Evolutionary conservation across 2,113 vertebrate species (phyloP), one percentile per base, ranked within the genome.

Genomic region (Elephas maximus): DNA sequence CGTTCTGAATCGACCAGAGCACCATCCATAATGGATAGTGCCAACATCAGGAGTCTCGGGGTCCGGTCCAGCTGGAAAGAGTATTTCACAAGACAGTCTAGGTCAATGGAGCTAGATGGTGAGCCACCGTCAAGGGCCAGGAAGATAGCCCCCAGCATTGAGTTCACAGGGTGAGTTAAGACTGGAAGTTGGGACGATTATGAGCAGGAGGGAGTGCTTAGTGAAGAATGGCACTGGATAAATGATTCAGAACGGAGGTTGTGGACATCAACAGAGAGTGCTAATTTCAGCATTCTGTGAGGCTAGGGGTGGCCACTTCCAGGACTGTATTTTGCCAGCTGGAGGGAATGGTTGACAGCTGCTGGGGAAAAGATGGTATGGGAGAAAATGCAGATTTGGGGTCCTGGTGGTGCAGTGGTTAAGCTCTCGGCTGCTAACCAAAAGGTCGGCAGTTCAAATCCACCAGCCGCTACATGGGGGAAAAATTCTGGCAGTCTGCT

Each of bases 341-440:
- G 7, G 14, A 65, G 51, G 67, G 41, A 48, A n/a, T 14, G 14
- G 17, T 45, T 11, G 20, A 7, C n/a, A 17, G 57, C 26, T 28
- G 6, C 74, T 18, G 8, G 45, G 65, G 8, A 79, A 44, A 81
- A 26, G 14, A 0, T n/a, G 2, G 0, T 53, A 2, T 9, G 20
- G n/a, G 26, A 41, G 33, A 62, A 83, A 69, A 21, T 67, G 30
- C 62, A 62, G 37, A 20, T 6, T 41, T 74, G 28, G 26, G 11
- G 30, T 8, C 71, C 18, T 9, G 8, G n/a, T 21, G 10, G n/a
- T 21, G 3, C 8, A 41, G 37, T 23, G 71, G 71, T n/a, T n/a
- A 73, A 73, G n/a, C 18, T 0, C 33, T 73, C 1, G 12, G 33
- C 69, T 73, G 15, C n/a, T 37, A 73, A 17, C 33, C 1, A 5